phyloP scores from a whole-genome alignment of 2,113 vertebrate genomes.

The Dipodomys merriami region DNA sequence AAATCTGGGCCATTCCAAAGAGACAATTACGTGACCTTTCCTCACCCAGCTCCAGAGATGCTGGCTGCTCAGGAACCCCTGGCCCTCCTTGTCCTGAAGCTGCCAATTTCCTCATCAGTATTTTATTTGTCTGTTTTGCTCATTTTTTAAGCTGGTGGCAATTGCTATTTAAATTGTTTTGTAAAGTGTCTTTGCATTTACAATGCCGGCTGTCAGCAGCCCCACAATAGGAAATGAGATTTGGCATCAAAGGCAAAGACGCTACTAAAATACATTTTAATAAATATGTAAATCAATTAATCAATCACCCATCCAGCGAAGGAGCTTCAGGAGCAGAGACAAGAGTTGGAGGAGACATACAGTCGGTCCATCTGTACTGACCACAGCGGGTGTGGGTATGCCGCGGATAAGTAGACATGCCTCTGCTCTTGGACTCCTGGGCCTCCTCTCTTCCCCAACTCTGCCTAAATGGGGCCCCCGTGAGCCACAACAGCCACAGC shows the following conservation, averaged over 20 bases:
- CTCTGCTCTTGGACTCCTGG: background rate
- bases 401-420: background rate
- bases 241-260: conserved; percentile 63
- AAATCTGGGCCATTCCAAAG: conserved; percentile 53
- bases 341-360: background rate
- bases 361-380: background rate
- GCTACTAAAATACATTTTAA: conserved; percentile 77
- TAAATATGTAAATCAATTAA: conserved; percentile 78
- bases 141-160: conserved; percentile 81
- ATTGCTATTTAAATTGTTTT: conserved; percentile 82
- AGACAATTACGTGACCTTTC: conserved; percentile 32
- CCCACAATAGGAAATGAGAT: conserved; percentile 71
- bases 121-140: conserved; percentile 82
- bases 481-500: background rate
- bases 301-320: conserved; percentile 74
- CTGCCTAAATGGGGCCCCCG: background rate
- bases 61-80: conserved; percentile 61
- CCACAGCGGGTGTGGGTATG: background rate
- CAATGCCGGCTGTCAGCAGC: conserved; percentile 79
- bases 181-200: conserved; percentile 82
- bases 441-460: background rate
- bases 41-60: background rate
- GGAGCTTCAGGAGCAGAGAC: conserved; percentile 23
- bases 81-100: conserved; percentile 71
- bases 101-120: conserved; percentile 77